Percentiles rank a stretch among this genome's conserved stretches.
These are phyloP conservation scores for Lacerta bilineata DNA, from an alignment of 2,797 vertebrate species.

Conservation along the genomic window DNA sequence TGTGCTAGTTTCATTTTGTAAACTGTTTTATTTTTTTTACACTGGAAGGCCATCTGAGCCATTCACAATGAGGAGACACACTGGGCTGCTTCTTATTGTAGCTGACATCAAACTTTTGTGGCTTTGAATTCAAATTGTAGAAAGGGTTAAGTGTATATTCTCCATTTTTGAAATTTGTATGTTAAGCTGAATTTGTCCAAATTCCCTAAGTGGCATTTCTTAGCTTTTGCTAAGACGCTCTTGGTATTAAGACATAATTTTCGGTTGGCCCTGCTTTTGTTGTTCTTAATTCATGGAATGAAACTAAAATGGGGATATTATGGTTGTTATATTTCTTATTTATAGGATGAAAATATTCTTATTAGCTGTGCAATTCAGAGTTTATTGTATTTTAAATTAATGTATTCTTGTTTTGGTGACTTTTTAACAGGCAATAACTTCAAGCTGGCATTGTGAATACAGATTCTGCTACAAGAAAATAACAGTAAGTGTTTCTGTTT, in stretches of 20 bases:
- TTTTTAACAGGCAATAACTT: slow-evolving; percentile 78
- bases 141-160: slow-evolving; percentile 29
- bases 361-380: slow-evolving; percentile 62
- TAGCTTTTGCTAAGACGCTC: slow-evolving; percentile 40
- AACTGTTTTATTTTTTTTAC: no score
- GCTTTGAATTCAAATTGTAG: not conserved
- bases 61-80: no score
- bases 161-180: not conserved
- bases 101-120: not conserved
- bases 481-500: slow-evolving; percentile 75
- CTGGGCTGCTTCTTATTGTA: no score
- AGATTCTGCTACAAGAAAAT: slow-evolving; percentile 59
- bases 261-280: slow-evolving; percentile 48
- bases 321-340: slow-evolving; percentile 64
- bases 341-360: slow-evolving; percentile 53
- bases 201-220: slow-evolving; percentile 37
- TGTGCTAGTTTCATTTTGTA: no score
- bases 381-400: slow-evolving; percentile 72
- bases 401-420: slow-evolving; percentile 63
- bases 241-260: slow-evolving; percentile 61
- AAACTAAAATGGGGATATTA: slow-evolving; percentile 47
- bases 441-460: slow-evolving; percentile 43
- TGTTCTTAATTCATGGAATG: slow-evolving; percentile 60
- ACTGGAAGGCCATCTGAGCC: no score
- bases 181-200: not conserved